These are phyloP conservation scores for Sebastolobus altivelis DNA, from an alignment of 2,797 vertebrate genomes.

Conservation along the genomic window DNA sequence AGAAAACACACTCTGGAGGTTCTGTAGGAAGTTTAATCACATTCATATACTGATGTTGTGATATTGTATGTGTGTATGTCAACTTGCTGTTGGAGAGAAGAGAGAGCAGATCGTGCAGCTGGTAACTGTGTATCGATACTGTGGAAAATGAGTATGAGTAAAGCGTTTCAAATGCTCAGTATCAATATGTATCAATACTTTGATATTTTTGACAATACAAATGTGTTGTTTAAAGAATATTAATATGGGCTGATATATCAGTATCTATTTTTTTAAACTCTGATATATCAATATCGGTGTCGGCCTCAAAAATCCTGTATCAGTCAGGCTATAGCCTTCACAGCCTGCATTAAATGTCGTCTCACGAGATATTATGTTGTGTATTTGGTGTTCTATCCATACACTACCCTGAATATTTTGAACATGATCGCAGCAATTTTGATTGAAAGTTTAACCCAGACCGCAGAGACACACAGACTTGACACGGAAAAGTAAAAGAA, in stretches of 20 bases:
- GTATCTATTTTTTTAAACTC: neutral
- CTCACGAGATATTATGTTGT: neutral
- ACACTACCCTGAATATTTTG: neutral
- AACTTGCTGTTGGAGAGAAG: no score
- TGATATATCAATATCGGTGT: neutral
- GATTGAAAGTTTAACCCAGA: conserved; percentile 9
- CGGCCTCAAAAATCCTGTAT: neutral
- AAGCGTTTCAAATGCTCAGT: no score
- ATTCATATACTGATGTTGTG: neutral
- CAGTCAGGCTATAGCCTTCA: neutral
- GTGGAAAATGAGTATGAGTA: no score
- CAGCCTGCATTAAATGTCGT: conserved; percentile 4
- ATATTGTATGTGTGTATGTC: no score
- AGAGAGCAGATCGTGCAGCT: no score
- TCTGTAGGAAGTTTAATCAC: neutral
- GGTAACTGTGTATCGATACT: no score
- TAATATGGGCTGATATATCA: neutral
- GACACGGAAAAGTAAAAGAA: conserved; percentile 8
- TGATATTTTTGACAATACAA: no score
- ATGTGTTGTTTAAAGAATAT: neutral
- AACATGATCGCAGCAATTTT: neutral
- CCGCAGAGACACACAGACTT: conserved; percentile 2
- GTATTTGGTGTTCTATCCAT: neutral
- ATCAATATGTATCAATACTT: no score
- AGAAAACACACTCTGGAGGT: neutral